Conservation (phyloP, 2,113 vertebrate genomes). For the Oryzias javanicus region DNA sequence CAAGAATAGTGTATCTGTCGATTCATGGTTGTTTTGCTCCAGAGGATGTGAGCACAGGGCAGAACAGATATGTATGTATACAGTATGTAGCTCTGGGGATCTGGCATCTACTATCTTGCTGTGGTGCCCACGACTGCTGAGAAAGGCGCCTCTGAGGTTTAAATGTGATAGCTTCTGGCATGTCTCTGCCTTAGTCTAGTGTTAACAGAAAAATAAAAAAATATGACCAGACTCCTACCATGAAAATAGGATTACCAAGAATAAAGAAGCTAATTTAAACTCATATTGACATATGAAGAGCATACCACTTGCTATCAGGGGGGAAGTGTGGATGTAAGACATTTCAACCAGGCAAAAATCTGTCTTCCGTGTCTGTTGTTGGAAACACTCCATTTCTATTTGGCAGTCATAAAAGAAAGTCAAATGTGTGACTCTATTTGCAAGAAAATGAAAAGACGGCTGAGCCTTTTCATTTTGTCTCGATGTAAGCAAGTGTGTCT, state of each 20-base stretch:
- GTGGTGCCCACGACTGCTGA: no score
- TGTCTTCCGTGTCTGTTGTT: conserved; percentile 18
- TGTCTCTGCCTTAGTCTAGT: no score
- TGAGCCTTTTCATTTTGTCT: not conserved
- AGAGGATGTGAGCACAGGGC: no score
- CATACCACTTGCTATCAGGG: conserved; percentile 1
- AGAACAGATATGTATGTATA: no score
- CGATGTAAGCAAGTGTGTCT: not conserved
- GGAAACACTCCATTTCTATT: conserved; percentile 8
- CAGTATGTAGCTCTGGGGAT: no score
- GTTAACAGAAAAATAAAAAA: no score
- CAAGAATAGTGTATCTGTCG: no score
- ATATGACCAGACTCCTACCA: not conserved
- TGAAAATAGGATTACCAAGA: not conserved
- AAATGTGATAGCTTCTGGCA: no score
- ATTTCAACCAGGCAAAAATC: conserved; percentile 12
- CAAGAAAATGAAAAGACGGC: not conserved
- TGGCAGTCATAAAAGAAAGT: not conserved
- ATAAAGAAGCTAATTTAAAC: no score
- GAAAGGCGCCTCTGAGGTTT: no score
- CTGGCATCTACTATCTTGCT: no score
- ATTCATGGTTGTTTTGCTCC: no score
- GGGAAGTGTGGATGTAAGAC: conserved; percentile 22
- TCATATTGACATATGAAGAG: conserved; percentile 20
- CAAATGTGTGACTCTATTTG: not conserved